phyloP scores from a whole-genome alignment of 2,888 invertebrate species.

The Glaucopsyche alexis region DNA sequence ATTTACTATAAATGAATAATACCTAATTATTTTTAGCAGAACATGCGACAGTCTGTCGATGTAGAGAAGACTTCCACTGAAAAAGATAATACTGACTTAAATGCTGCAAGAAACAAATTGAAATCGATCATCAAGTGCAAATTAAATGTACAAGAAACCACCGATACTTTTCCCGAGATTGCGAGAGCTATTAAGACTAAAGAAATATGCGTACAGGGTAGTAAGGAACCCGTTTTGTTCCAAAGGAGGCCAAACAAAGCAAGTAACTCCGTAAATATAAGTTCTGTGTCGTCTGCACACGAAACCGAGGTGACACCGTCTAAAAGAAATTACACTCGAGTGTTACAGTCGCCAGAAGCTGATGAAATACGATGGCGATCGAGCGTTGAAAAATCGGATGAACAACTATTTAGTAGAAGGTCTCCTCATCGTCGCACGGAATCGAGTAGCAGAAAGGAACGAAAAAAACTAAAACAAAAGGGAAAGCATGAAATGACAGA shows the following conservation, averaged over 20 bases:
- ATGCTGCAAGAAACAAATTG: slow-evolving; percentile 59
- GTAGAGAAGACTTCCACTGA: slow-evolving; percentile 38
- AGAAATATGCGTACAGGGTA: slow-evolving; percentile 58
- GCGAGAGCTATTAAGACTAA: slow-evolving; percentile 59
- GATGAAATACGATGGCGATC: slow-evolving; percentile 46
- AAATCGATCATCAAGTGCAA: slow-evolving; percentile 51
- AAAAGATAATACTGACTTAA: slow-evolving; percentile 50
- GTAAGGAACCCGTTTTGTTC: slow-evolving; percentile 68
- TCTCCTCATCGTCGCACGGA: slow-evolving; percentile 48
- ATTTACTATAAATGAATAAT: not conserved
- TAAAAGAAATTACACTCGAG: slow-evolving; percentile 61
- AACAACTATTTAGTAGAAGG: slow-evolving; percentile 55
- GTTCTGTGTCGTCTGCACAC: slow-evolving; percentile 33
- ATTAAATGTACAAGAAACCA: slow-evolving; percentile 43
- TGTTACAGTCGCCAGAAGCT: slow-evolving; percentile 65
- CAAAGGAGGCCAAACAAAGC: slow-evolving; percentile 62
- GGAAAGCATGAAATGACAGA: slow-evolving; percentile 47
- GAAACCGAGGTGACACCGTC: slow-evolving; percentile 41
- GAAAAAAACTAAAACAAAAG: slow-evolving; percentile 54
- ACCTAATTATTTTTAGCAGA: slow-evolving; percentile 53
- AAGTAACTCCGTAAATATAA: slow-evolving; percentile 39
- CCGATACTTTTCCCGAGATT: slow-evolving; percentile 64
- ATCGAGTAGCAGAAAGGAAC: slow-evolving; percentile 57
- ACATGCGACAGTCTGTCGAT: slow-evolving; percentile 46
- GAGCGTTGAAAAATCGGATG: slow-evolving; percentile 42